These are phyloP conservation scores for Sebastes kiyomatsui DNA, from an alignment of 2,797 vertebrate species.

Conservation along the genomic window DNA sequence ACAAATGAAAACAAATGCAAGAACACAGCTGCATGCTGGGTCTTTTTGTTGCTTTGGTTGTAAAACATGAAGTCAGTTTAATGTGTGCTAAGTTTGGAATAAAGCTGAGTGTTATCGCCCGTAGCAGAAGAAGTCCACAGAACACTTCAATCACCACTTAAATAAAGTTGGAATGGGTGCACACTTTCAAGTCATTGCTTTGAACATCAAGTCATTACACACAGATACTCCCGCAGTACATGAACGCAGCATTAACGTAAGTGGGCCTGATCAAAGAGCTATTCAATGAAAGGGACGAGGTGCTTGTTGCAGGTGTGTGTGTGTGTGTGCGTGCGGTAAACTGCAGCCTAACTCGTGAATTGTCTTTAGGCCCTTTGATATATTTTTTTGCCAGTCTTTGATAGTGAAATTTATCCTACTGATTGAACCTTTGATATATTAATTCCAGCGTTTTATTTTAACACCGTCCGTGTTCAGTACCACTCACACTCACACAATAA, in stretches of 20 bases:
- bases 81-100: not conserved
- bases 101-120: constrained; percentile 3
- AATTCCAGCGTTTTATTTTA: not conserved
- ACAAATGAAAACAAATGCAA: not conserved
- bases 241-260: constrained; percentile 33
- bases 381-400: not conserved
- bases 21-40: not conserved
- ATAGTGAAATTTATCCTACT: not conserved
- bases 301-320: not conserved
- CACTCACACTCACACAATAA: not conserved
- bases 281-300: not conserved
- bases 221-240: not conserved
- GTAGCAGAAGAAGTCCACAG: not conserved
- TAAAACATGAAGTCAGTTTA: not conserved
- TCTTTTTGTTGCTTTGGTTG: not conserved
- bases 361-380: constrained; percentile 1
- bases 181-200: constrained; percentile 20
- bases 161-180: constrained; percentile 3
- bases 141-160: constrained; percentile 10
- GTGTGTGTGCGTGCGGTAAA: not conserved
- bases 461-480: not conserved
- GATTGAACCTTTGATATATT: not conserved
- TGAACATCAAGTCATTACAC: constrained; percentile 20
- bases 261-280: constrained; percentile 21
- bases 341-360: not conserved